Conservation (phyloP, 2,113 vertebrate genomes). For the Theropithecus gelada region DNA sequence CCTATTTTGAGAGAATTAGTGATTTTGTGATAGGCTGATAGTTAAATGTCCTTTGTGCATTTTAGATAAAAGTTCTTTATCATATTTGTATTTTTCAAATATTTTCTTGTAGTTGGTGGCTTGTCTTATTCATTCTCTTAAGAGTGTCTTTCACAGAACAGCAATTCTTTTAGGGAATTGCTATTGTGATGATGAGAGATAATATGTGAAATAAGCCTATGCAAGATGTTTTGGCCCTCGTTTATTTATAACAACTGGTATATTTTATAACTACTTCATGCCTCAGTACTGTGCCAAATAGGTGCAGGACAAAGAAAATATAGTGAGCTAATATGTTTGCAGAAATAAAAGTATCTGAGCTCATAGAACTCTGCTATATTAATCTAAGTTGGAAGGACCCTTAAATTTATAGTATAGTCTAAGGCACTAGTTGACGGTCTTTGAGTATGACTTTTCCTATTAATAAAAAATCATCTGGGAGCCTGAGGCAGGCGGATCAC, state of each 20-base stretch:
- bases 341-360: not conserved
- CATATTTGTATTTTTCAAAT: no score
- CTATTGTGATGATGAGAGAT: not conserved
- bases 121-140: no score
- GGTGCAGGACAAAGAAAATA: not conserved
- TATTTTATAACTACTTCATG: not conserved
- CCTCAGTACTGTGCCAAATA: not conserved
- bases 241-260: not conserved
- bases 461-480: not conserved
- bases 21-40: not conserved
- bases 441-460: not conserved
- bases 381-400: not conserved
- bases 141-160: no score
- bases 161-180: not conserved
- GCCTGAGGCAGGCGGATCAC: no score
- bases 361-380: not conserved
- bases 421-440: not conserved
- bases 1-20: not conserved
- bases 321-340: not conserved
- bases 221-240: not conserved
- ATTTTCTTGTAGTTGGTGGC: no score
- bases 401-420: slow-evolving; percentile 4
- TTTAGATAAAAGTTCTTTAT: no score
- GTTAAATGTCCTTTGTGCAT: no score
- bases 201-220: not conserved